Evolutionary conservation across 2,797 vertebrate species (phyloP).

Genomic region (Paguma larvata): DNA sequence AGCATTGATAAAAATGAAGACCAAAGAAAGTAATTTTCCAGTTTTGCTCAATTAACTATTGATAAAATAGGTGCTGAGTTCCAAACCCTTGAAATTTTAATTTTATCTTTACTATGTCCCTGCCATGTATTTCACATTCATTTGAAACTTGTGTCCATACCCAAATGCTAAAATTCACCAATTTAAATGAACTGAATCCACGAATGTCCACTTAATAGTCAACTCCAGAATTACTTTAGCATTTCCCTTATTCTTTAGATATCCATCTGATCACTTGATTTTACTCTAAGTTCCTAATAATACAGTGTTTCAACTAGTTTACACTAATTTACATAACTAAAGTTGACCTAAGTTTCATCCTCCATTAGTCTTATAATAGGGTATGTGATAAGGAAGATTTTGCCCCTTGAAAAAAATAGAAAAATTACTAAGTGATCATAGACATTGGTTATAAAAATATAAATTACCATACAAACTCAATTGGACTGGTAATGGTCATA

Average conservation of each 20-base stretch:
- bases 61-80: not conserved
- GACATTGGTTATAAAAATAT: not conserved
- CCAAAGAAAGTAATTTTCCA: not conserved
- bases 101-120: not conserved
- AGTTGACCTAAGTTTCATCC: not conserved
- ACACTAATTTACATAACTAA: conserved; percentile 9
- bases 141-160: not conserved
- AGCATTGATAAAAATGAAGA: not conserved
- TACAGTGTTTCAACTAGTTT: not conserved
- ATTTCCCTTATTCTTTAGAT: not conserved
- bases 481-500: not conserved
- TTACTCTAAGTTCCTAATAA: conserved; percentile 2
- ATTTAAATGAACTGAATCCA: not conserved
- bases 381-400: not conserved
- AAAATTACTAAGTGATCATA: not conserved
- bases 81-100: not conserved
- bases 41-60: not conserved
- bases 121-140: not conserved
- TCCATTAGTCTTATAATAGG: not conserved
- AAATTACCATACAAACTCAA: not conserved
- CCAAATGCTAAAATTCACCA: conserved; percentile 4
- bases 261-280: not conserved
- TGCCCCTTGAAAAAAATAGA: not conserved
- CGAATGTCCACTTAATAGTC: not conserved
- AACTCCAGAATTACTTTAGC: not conserved